A percentile compares a stretch with the other conserved stretches of the same genome.
Conservation (phyloP, 2,797 vertebrate species). For the Scolopax bukidnonensis region DNA sequence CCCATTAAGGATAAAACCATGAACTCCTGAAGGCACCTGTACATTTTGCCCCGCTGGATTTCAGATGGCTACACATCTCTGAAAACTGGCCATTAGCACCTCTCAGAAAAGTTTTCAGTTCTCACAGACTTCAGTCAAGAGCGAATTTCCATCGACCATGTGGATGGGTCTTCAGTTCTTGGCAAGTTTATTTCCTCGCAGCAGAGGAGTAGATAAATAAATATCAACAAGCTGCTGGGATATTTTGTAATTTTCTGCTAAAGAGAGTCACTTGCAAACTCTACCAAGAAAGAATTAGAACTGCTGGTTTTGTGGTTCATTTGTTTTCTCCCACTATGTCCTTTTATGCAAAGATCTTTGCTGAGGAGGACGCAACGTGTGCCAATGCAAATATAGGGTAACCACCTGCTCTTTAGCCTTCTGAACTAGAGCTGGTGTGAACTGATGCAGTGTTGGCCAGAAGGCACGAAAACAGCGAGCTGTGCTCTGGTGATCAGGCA, state of each 20-base stretch:
- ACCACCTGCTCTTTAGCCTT: background rate
- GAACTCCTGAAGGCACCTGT: background rate
- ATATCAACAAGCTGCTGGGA: background rate
- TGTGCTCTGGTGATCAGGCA: background rate
- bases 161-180: background rate
- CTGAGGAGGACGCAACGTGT: background rate
- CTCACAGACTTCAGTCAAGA: background rate
- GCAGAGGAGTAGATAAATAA: background rate
- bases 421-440: background rate
- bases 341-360: background rate
- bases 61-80: background rate
- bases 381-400: background rate
- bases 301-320: constrained; percentile 17
- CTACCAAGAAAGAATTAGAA: constrained; percentile 30
- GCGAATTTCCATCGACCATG: background rate
- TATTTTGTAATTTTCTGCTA: constrained; percentile 30
- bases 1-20: background rate
- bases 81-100: background rate
- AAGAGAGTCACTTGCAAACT: background rate
- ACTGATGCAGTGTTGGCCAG: accelerated
- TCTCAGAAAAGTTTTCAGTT: background rate
- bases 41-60: background rate
- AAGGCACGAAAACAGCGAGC: background rate
- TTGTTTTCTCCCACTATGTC: constrained; percentile 16
- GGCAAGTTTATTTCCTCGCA: background rate